Base-by-base conservation (phyloP, 2,888 invertebrate species). In the Tridacna crocea region DNA sequence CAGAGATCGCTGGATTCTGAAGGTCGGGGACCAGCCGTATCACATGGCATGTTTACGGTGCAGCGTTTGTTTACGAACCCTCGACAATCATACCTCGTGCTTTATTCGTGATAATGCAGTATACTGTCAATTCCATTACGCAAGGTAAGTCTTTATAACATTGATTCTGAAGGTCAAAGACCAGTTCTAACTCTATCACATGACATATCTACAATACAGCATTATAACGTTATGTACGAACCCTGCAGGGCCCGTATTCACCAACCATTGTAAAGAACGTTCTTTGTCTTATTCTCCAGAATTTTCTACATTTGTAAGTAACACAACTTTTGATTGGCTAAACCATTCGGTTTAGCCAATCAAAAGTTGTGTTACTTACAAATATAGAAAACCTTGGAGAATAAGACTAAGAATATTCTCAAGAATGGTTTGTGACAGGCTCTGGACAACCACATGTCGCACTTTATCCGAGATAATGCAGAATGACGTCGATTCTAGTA, bases 401-500 rank as follows among this genome's bases (percentile, higher is more conserved):
- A n/a, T n/a, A n/a, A n/a, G n/a, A n/a, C n/a, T n/a, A n/a, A n/a
- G n/a, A n/a, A n/a, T n/a, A n/a, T n/a, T n/a, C n/a, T n/a, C n/a
- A n/a, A n/a, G n/a, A n/a, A n/a, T n/a, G n/a, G n/a, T n/a, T n/a
- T n/a, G n/a, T n/a, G n/a, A n/a, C n/a, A n/a, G n/a, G n/a, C n/a
- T n/a, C n/a, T 98, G 83, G 98, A 98, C 95, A 96, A 97, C 82
- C 98, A 98, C 93, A 97, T 97, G 85, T 98, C 98, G 87, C 98
- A 98, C 95, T 98, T 98, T 95, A 96, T 98, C 92, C 96, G 97
- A 91, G 98, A 98, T 93, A 96, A 97, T 91, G 96, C 97, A 94
- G 97, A 98, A 93, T 98, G 98, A 95, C 98, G 98, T 96, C 97
- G 97, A 95, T 96, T 97, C 92, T 98, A 98, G 95, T 98, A 98